phyloP scores from a whole-genome alignment of 2,888 invertebrate species.

The Stegophylla sp. region DNA sequence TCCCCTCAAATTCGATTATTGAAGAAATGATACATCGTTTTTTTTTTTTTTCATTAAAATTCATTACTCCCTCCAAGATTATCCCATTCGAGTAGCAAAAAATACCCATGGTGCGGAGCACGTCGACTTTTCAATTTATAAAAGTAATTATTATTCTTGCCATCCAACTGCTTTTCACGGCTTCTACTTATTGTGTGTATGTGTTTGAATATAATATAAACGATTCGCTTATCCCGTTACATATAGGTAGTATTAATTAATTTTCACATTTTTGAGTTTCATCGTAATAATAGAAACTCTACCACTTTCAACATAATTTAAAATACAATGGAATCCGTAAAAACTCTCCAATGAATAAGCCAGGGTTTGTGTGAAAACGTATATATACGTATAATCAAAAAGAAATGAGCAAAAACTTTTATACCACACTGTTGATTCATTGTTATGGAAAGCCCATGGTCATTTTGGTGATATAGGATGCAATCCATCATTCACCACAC shows the following conservation, averaged over 20 bases:
- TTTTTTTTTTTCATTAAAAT: no score
- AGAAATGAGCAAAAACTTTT: slow-evolving; percentile 11
- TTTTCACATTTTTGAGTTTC: neutral
- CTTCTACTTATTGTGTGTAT: neutral
- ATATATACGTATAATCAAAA: slow-evolving; percentile 12
- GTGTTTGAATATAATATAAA: neutral
- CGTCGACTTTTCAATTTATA: no score
- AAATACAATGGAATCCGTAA: slow-evolving; percentile 14
- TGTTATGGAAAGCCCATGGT: slow-evolving; percentile 27
- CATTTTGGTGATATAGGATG: slow-evolving; percentile 37
- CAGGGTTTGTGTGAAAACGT: slow-evolving; percentile 16
- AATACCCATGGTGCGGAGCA: no score
- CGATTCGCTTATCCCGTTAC: neutral
- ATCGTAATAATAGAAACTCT: neutral
- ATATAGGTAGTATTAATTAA: slow-evolving; percentile 25
- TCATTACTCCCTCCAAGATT: no score
- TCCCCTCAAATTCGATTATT: no score
- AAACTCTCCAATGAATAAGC: slow-evolving; percentile 12
- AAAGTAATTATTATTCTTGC: neutral
- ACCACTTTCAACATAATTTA: neutral
- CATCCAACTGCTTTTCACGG: neutral
- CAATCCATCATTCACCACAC: slow-evolving; percentile 40
- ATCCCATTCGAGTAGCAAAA: no score
- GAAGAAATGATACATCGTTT: no score
- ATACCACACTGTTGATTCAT: slow-evolving; percentile 1